Conservation (phyloP, 2,888 invertebrate species). For the Rhingia campestris region DNA sequence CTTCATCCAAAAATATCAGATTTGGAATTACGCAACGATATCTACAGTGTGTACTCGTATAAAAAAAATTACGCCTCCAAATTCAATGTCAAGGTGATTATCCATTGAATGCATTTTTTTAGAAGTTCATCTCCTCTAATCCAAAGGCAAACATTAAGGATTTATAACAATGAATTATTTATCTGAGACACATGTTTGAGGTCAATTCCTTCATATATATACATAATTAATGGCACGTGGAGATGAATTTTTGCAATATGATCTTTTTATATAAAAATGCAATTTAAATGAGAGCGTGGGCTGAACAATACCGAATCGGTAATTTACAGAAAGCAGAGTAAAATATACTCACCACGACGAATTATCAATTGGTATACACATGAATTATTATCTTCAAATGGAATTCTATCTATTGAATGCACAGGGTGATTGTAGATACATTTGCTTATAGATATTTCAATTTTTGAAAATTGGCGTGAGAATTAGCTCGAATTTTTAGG, state of each 20-base stretch:
- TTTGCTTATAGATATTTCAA: too few relatives aligned
- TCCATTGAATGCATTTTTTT: constrained; percentile 13
- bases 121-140: constrained; percentile 38
- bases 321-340: constrained; percentile 3
- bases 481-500: too few relatives aligned
- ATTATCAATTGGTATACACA: not conserved
- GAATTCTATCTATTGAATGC: not conserved
- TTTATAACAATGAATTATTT: constrained; percentile 6
- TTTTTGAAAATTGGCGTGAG: too few relatives aligned
- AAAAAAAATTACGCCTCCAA: too few relatives aligned
- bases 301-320: constrained; percentile 6
- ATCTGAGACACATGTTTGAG: not conserved
- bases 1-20: too few relatives aligned
- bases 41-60: too few relatives aligned
- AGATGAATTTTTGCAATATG: constrained; percentile 4
- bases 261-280: not conserved
- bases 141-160: constrained; percentile 45
- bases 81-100: constrained; percentile 14
- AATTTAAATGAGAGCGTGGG: constrained; percentile 13
- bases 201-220: too few relatives aligned
- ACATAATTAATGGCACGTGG: constrained; percentile 58
- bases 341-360: not conserved
- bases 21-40: too few relatives aligned
- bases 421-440: too few relatives aligned
- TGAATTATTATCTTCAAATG: constrained; percentile 32